A percentile compares a stretch with the other conserved stretches of the same genome.
Conservation (phyloP, 2,797 vertebrate genomes). For the Eospalax fontanierii region DNA sequence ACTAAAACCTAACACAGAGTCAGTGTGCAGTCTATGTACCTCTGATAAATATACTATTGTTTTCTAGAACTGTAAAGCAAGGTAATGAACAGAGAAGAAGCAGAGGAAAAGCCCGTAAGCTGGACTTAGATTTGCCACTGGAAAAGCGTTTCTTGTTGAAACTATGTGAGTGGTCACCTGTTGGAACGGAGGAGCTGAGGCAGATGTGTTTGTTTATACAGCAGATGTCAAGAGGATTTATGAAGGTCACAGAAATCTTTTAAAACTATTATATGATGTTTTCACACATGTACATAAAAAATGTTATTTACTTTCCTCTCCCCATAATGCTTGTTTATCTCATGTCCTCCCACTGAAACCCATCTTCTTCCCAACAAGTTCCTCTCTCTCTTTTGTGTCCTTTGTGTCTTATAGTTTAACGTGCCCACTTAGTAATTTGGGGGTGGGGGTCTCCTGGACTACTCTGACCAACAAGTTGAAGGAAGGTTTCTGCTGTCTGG, state of each 20-base stretch:
- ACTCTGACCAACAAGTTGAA: too few species aligned
- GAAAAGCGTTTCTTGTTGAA: not conserved
- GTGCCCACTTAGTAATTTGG: too few species aligned
- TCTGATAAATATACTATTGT: not conserved
- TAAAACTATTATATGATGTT: not conserved
- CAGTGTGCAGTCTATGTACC: not conserved
- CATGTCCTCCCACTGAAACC: not conserved
- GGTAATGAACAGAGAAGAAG: not conserved
- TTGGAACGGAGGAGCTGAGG: not conserved
- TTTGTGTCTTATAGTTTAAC: too few species aligned
- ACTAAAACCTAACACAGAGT: not conserved
- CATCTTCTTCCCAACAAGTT: not conserved
- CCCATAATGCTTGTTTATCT: not conserved
- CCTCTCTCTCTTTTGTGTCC: not conserved
- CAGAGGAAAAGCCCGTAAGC: not conserved
- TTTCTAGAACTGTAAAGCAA: not conserved
- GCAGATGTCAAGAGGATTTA: not conserved
- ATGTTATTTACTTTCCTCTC: not conserved
- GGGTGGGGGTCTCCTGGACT: too few species aligned
- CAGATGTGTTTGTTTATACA: not conserved
- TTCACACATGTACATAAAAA: not conserved
- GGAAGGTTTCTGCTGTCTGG: too few species aligned
- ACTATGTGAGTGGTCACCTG: not conserved
- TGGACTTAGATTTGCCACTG: not conserved
- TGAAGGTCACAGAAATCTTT: not conserved